Conservation (phyloP, 2,113 vertebrate genomes). For the Hemicordylus capensis region DNA sequence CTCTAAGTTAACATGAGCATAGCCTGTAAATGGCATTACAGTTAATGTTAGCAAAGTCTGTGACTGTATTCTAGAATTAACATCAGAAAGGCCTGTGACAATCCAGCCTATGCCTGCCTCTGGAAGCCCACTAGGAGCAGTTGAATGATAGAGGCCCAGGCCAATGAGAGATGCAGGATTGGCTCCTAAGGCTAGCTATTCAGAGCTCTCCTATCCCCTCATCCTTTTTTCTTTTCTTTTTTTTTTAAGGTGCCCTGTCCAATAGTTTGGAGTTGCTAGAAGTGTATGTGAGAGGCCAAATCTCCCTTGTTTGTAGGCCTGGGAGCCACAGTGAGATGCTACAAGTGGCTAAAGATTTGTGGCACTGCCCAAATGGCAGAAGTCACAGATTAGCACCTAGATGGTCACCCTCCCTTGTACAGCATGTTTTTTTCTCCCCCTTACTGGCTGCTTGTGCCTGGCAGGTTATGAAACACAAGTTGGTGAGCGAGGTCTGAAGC, state of each 20-base stretch:
- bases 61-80: no score
- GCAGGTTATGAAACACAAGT: conserved; percentile 93
- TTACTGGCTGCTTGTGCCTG: neutral
- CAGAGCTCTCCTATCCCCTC: neutral
- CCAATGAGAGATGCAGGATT: neutral
- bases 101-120: neutral
- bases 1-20: neutral
- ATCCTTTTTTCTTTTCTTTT: neutral
- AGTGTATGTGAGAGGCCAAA: neutral
- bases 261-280: no score
- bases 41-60: no score
- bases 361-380: neutral
- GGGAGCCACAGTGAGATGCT: neutral
- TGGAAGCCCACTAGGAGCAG: neutral
- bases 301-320: neutral
- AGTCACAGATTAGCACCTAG: neutral
- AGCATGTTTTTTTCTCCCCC: neutral
- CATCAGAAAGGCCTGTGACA: neutral
- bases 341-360: neutral
- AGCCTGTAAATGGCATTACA: no score
- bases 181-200: neutral
- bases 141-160: neutral
- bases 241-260: no score
- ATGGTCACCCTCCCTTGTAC: neutral
- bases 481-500: conserved; percentile 93